phyloP scores from a whole-genome alignment of 2,113 vertebrate genomes.

The Dicaeum eximium region DNA sequence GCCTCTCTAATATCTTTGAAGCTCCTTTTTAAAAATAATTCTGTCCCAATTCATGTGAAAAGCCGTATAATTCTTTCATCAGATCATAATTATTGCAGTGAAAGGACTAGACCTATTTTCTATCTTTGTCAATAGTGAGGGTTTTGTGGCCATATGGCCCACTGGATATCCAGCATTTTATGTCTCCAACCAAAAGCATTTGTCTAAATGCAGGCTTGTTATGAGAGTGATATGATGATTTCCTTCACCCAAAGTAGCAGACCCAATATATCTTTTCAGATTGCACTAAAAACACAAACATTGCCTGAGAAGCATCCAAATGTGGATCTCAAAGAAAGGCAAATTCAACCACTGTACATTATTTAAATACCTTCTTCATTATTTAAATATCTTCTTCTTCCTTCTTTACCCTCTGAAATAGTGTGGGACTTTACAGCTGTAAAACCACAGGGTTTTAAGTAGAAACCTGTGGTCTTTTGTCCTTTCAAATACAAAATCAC shows the following conservation, averaged over 20 bases:
- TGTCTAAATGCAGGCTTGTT: background rate
- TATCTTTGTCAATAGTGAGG: background rate
- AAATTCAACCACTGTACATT: background rate
- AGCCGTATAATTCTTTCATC: constrained; percentile 42
- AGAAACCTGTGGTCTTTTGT: background rate
- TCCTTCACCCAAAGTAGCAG: background rate
- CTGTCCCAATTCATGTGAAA: constrained; percentile 18
- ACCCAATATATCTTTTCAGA: background rate
- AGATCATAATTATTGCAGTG: background rate
- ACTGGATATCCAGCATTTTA: background rate
- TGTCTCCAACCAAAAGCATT: background rate
- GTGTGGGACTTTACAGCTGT: background rate
- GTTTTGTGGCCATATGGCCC: background rate
- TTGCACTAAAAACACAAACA: background rate
- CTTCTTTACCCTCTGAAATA: background rate
- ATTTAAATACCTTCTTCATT: background rate
- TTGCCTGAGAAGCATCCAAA: background rate
- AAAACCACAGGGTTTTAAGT: background rate
- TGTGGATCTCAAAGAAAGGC: background rate
- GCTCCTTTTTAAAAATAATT: background rate
- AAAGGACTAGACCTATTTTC: background rate
- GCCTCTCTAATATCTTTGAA: constrained; percentile 13
- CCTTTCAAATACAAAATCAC: background rate
- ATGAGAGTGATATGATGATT: background rate
- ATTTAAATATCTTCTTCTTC: too few species aligned